Conservation (phyloP, 2,113 vertebrate genomes). For the Madoqua kirkii region DNA sequence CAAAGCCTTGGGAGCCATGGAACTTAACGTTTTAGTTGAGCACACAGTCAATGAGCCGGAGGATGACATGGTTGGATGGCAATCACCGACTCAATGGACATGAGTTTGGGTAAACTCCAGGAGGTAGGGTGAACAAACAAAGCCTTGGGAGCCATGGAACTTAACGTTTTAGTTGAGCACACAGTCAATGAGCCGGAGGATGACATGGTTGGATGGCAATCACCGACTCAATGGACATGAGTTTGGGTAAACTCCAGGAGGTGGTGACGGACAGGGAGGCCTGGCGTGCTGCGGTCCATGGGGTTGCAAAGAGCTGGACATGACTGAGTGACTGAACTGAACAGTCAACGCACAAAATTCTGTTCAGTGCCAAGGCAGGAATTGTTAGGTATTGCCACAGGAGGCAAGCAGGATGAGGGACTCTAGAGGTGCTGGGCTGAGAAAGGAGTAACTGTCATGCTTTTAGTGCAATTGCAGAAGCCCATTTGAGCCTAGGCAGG, state of each 20-base stretch:
- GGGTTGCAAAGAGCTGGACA: not conserved
- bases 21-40: not conserved
- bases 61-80: not conserved
- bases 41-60: not conserved
- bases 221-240: not conserved
- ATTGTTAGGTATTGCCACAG: rapidly evolving
- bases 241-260: not conserved
- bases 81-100: not conserved
- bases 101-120: not conserved
- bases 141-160: not conserved
- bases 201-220: not conserved
- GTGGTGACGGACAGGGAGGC: not conserved
- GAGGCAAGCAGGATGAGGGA: not conserved
- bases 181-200: not conserved
- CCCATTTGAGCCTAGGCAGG: not conserved
- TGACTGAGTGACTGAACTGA: not conserved
- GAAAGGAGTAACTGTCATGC: not conserved
- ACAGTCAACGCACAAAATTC: not conserved
- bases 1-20: not conserved
- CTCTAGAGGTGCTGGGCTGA: not conserved
- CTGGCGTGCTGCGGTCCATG: not conserved
- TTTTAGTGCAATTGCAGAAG: not conserved
- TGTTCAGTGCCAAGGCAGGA: not conserved
- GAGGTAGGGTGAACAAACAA: not conserved
- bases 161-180: not conserved